phyloP scores from a whole-genome alignment of 2,888 invertebrate genomes.

The Andrena fulva region DNA sequence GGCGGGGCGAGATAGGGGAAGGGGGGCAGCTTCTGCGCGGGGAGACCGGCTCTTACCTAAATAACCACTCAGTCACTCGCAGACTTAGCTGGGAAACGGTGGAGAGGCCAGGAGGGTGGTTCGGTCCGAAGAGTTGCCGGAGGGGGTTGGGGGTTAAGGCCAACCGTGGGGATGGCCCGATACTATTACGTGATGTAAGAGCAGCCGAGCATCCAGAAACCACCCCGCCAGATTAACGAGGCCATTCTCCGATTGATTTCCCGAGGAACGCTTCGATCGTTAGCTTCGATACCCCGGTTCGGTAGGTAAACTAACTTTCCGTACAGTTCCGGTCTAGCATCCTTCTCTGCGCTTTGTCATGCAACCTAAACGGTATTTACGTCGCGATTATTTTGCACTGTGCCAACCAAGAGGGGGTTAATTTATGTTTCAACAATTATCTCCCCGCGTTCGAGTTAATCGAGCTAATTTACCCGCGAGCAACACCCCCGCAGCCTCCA shows the following conservation, averaged over 20 bases:
- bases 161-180: slow-evolving; percentile 75
- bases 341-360: not conserved
- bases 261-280: slow-evolving; percentile 78
- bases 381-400: slow-evolving; percentile 3
- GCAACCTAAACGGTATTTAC: not conserved
- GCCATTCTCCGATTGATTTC: slow-evolving; percentile 84
- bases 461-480: not conserved
- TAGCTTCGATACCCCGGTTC: slow-evolving; percentile 73
- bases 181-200: slow-evolving; percentile 82
- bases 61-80: slow-evolving; percentile 85
- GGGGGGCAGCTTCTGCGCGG: slow-evolving; percentile 68
- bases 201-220: slow-evolving; percentile 78
- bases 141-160: slow-evolving; percentile 56
- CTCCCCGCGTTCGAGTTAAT: not conserved
- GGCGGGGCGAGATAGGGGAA: slow-evolving; percentile 58
- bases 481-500: not conserved
- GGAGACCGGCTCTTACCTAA: slow-evolving; percentile 84
- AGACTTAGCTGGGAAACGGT: slow-evolving; percentile 76
- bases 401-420: not conserved
- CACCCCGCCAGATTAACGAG: slow-evolving; percentile 83
- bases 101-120: slow-evolving; percentile 51
- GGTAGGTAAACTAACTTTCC: slow-evolving; percentile 60
- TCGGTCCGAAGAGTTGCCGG: slow-evolving; percentile 51
- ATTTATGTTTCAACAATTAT: not conserved
- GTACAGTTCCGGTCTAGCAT: slow-evolving; percentile 43